These are phyloP conservation scores for Conomelus anceps DNA, from an alignment of 2,888 invertebrate genomes.

Conservation along the genomic window DNA sequence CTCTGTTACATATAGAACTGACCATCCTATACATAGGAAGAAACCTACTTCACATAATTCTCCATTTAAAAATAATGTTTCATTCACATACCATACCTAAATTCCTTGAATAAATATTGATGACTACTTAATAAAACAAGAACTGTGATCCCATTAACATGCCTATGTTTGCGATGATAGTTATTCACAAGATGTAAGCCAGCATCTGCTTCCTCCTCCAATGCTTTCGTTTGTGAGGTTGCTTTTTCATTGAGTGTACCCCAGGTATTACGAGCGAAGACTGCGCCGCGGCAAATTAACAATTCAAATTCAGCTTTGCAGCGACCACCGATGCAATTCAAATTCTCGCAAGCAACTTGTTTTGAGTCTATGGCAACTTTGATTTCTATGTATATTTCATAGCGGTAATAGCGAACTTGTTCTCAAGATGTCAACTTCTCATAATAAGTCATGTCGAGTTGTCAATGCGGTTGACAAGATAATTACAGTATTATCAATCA, in stretches of 20 bases:
- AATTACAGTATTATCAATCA: background rate
- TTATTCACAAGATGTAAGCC: background rate
- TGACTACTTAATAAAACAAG: background rate
- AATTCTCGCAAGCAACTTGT: background rate
- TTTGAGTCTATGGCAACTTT: background rate
- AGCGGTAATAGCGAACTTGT: background rate
- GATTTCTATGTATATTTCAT: background rate
- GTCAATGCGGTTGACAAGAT: background rate
- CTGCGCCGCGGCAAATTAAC: background rate
- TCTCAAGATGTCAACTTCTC: background rate
- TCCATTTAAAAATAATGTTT: too few species aligned
- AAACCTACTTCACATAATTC: too few species aligned
- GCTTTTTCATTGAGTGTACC: background rate
- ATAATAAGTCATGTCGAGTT: background rate
- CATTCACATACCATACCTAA: too few species aligned
- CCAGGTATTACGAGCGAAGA: background rate
- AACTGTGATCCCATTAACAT: background rate
- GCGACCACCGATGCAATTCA: background rate
- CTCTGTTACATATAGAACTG: too few species aligned
- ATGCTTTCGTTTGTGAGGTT: background rate
- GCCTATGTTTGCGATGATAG: background rate
- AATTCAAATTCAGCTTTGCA: background rate
- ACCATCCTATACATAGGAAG: too few species aligned
- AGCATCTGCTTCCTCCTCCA: background rate
- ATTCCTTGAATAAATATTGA: background rate